phyloP scores from a whole-genome alignment of 2,888 invertebrate genomes.

The Pristionchus maxplancki region DNA sequence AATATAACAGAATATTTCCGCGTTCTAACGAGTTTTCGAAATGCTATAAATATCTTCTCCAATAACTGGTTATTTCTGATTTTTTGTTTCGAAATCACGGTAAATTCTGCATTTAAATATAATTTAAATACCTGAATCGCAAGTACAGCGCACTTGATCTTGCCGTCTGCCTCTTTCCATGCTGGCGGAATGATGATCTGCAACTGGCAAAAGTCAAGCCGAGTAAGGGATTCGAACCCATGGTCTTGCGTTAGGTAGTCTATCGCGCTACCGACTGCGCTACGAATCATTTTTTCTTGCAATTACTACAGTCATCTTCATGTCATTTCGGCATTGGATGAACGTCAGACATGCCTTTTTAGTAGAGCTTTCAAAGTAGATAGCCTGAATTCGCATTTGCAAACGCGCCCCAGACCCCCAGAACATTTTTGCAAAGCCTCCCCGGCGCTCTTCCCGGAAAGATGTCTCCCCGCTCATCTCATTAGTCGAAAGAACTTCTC shows the following conservation, averaged over 20 bases:
- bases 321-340: too few relatives aligned
- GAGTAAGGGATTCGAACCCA: too few relatives aligned
- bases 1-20: background rate
- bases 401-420: background rate
- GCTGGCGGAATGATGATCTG: background rate
- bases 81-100: background rate
- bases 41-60: background rate
- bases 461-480: background rate
- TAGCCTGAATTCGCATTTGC: too few relatives aligned
- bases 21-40: background rate
- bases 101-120: background rate
- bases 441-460: conserved; percentile 4
- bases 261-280: too few relatives aligned
- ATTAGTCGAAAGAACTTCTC: conserved; percentile 3
- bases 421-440: background rate
- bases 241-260: too few relatives aligned
- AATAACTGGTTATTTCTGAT: too few relatives aligned
- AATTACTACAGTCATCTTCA: too few relatives aligned
- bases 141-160: background rate
- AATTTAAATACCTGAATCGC: conserved; percentile 9
- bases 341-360: too few relatives aligned
- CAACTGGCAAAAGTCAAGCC: too few relatives aligned
- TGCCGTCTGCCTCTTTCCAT: too few relatives aligned
- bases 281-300: too few relatives aligned
- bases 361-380: too few relatives aligned